Base-by-base conservation (phyloP, 1,140 invertebrate species). In the Drosophila auraria region DNA sequence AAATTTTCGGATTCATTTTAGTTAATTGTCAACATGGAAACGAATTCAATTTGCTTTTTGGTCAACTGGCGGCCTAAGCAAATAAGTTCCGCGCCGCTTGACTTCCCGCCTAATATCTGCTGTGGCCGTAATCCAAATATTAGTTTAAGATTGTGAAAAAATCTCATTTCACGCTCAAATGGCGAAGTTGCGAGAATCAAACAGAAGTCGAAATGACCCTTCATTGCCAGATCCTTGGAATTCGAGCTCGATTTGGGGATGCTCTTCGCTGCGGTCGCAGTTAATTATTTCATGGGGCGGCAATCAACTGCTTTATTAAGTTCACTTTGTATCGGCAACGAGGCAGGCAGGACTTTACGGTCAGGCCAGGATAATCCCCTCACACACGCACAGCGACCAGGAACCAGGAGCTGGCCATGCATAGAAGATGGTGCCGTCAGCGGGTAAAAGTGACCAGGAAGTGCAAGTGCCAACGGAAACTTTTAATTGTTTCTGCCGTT, bases 401-500 rank as follows among this genome's bases (percentile, higher is more conserved):
- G 58, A 20, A 15, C 51, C 50, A n/a, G 30, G 53, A 62, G 47
- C 44, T 65, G 63, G 64, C 65, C 65, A 51, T 56, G 45, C 60
- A 66, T 74, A 68, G 53, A 65, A 72, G 80, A 83, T 73, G 57
- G 64, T 47, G 65, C 44, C 62, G 62, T 87, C 59, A 69, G 61
- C 58, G 44, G 71, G 51, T 77, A 80, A 78, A 89, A 89, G 76
- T 79, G 84, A 74, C 51, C 84, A 89, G 84, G 84, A 89, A 89
- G 84, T 90, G 69, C 86, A 89, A 89, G 84, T 89, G 84, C 81
- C 84, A 89, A 76, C 84, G 84, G 84, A 89, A 89, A 89, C 86
- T 89, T 89, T 89, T 89, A 89, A 89, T 89, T 89, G 86, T 89
- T 89, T 89, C 86, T 90, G 86, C 84, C 71, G 78, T 84, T 89